These are phyloP conservation scores for Margaritifera margaritifera DNA, from an alignment of 2,888 invertebrate genomes.

Conservation along the genomic window DNA sequence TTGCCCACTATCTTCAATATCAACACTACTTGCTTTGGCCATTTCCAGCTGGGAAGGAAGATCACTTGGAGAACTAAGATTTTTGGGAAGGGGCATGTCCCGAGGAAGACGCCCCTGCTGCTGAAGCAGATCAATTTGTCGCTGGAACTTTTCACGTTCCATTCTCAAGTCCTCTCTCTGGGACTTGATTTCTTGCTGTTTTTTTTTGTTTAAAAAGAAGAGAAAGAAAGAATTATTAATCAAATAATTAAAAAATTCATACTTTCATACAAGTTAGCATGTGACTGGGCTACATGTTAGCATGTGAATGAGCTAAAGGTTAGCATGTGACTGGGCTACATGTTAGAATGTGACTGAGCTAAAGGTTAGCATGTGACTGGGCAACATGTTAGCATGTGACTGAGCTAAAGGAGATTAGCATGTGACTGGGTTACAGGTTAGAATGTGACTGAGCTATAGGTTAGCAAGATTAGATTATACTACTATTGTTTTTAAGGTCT, in stretches of 20 bases:
- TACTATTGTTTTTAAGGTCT: too few relatives aligned
- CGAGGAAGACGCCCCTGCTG: conserved; percentile 40
- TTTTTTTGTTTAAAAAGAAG: not conserved
- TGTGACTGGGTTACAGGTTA: too few relatives aligned
- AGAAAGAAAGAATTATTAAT: not conserved
- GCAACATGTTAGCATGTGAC: too few relatives aligned
- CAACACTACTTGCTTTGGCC: conserved; percentile 6
- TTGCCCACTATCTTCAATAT: conserved; percentile 14
- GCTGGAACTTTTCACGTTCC: conserved; percentile 87
- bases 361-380: too few relatives aligned
- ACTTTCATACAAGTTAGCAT: too few relatives aligned
- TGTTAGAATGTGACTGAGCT: too few relatives aligned
- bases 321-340: too few relatives aligned
- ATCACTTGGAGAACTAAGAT: conserved; percentile 1
- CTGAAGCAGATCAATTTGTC: conserved; percentile 75
- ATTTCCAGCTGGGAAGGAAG: not conserved
- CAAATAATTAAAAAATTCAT: not conserved
- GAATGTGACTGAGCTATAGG: too few relatives aligned
- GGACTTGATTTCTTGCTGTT: conserved; percentile 82
- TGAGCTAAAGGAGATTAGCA: too few relatives aligned
- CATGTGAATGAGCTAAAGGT: too few relatives aligned
- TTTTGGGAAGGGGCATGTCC: conserved; percentile 17
- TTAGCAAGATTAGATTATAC: too few relatives aligned
- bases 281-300: too few relatives aligned
- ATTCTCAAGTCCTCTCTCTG: conserved; percentile 93